Evolutionary conservation across 2,888 invertebrate species (phyloP).

Genomic region (Chrysolina americana): DNA sequence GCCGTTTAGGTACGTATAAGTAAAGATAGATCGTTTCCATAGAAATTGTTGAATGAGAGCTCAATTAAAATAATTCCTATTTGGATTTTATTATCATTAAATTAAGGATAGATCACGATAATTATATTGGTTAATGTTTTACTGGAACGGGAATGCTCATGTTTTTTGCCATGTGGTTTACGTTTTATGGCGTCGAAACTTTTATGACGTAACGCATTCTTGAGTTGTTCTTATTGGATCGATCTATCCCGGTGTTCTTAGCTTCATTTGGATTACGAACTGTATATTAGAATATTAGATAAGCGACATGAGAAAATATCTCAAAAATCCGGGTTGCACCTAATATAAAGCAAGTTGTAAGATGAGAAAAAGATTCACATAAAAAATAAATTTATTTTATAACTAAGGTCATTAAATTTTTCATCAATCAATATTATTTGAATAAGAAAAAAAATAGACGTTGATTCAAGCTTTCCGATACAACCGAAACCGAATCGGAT

Average conservation of each 20-base stretch:
- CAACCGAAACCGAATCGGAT: too few relatives aligned
- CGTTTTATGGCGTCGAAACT: conserved; percentile 32
- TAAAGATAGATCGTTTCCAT: conserved; percentile 30
- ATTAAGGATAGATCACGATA: conserved; percentile 53
- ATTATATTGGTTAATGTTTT: conserved; percentile 44
- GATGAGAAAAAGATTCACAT: too few relatives aligned
- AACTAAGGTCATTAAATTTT: too few relatives aligned
- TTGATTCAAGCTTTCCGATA: too few relatives aligned
- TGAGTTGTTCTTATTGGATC: not conserved
- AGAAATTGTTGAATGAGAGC: conserved; percentile 28
- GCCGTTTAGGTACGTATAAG: conserved; percentile 36
- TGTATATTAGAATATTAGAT: too few relatives aligned
- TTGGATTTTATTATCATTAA: conserved; percentile 55
- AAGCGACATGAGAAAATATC: too few relatives aligned
- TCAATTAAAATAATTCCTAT: conserved; percentile 47
- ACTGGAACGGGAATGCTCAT: conserved; percentile 26
- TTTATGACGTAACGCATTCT: conserved; percentile 33
- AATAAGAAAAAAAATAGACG: too few relatives aligned
- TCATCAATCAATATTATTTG: too few relatives aligned
- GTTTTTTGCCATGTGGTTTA: conserved; percentile 20
- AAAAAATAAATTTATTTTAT: too few relatives aligned
- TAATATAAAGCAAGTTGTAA: too few relatives aligned
- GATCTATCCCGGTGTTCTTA: not conserved
- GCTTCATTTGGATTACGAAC: not conserved
- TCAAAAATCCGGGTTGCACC: too few relatives aligned